Percentiles rank a stretch among this genome's conserved stretches.
Evolutionary conservation across 2,888 invertebrate species (phyloP).

Genomic region (Scotopteryx bipunctaria): DNA sequence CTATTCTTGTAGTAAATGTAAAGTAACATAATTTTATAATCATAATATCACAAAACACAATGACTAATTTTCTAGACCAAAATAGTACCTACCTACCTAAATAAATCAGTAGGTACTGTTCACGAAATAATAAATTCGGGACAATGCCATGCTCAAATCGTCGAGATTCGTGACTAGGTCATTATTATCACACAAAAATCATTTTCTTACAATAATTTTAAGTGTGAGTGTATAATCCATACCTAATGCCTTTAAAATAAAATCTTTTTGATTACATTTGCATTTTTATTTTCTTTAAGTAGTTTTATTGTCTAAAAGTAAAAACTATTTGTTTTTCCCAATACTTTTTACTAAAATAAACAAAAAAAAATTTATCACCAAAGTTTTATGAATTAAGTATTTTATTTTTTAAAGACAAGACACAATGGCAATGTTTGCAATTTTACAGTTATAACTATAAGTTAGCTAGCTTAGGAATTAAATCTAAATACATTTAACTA

Average conservation of each 20-base stretch:
- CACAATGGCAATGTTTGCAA: too few relatives aligned
- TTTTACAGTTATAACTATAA: too few relatives aligned
- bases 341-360: too few relatives aligned
- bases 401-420: too few relatives aligned
- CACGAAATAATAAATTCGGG: neutral
- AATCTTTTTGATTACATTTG: constrained; percentile 8
- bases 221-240: neutral
- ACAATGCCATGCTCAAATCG: constrained; percentile 16
- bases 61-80: constrained; percentile 1
- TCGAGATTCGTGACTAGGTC: constrained; percentile 3
- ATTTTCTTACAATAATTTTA: constrained; percentile 7
- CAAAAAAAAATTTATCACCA: too few relatives aligned
- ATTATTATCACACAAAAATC: constrained; percentile 1
- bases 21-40: constrained; percentile 6
- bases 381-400: too few relatives aligned
- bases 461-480: too few relatives aligned
- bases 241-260: constrained; percentile 15
- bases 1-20: constrained; percentile 13
- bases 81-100: too few relatives aligned
- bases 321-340: too few relatives aligned
- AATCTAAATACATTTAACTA: too few relatives aligned
- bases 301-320: too few relatives aligned
- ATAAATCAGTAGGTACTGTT: too few relatives aligned
- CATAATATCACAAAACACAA: constrained; percentile 7
- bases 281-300: constrained; percentile 12